A percentile compares a stretch with the other conserved stretches of the same genome.
Conservation (phyloP, 2,113 vertebrate species). For the Centropus bengalensis region DNA sequence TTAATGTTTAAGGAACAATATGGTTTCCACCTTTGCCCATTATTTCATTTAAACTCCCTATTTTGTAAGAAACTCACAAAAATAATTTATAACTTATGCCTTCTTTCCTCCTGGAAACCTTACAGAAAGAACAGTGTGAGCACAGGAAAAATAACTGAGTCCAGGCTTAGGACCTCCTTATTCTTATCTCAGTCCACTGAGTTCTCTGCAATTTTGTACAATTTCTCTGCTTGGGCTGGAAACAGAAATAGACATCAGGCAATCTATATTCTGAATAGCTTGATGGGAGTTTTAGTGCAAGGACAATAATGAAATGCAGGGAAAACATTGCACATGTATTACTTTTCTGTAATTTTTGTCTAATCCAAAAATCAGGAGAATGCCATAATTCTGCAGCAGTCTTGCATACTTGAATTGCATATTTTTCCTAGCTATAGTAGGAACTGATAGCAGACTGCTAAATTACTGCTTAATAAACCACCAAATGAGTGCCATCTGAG, state of each 20-base stretch:
- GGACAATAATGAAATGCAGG: slow-evolving; percentile 2
- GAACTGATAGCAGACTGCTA: slow-evolving; percentile 51
- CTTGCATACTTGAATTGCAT: not conserved
- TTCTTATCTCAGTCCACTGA: not conserved
- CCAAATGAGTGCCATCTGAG: slow-evolving; percentile 54
- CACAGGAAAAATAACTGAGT: not conserved
- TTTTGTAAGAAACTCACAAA: not conserved
- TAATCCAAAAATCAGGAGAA: slow-evolving; percentile 42
- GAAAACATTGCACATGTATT: slow-evolving; percentile 8
- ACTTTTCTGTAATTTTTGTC: not conserved
- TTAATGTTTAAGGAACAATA: not conserved
- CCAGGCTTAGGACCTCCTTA: not conserved
- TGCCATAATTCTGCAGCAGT: slow-evolving; percentile 17
- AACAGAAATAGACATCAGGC: not conserved
- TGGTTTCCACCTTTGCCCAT: not conserved
- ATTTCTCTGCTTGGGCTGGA: not conserved
- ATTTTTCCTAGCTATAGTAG: not conserved
- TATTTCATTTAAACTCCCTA: not conserved
- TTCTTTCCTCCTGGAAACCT: not conserved
- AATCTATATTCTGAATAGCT: not conserved
- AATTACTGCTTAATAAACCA: slow-evolving; percentile 64
- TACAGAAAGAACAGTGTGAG: not conserved
- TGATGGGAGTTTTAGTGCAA: not conserved
- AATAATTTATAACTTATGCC: not conserved
- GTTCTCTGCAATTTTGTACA: not conserved